A percentile compares a stretch with the other conserved stretches of the same genome.
Evolutionary conservation across 1,140 invertebrate genomes (phyloP).

Genomic region (Paramacrobiotus metropolitanus): DNA sequence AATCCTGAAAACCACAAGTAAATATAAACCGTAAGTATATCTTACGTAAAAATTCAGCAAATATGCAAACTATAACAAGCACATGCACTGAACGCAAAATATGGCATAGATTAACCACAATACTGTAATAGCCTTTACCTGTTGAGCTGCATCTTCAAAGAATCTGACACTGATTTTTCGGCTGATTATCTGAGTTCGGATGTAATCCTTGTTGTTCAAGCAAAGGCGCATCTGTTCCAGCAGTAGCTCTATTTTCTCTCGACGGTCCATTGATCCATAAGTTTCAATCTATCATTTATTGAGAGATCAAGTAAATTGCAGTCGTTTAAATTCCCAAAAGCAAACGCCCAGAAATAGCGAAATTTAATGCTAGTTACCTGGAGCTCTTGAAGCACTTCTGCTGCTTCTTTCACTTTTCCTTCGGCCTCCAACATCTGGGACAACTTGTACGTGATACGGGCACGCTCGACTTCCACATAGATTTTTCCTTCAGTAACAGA

Average conservation of each 20-base stretch:
- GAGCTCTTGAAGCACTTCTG: slow-evolving; percentile 77
- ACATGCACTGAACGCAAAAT: too few relatives aligned
- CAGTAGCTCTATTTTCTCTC: slow-evolving; percentile 83
- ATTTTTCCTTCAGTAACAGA: slow-evolving; percentile 34
- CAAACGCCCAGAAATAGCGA: too few relatives aligned
- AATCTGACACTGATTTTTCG: slow-evolving; percentile 96
- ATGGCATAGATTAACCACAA: too few relatives aligned
- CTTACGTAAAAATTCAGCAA: too few relatives aligned
- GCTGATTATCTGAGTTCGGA: slow-evolving; percentile 92
- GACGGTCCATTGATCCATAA: slow-evolving; percentile 94
- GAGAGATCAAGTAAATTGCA: not conserved
- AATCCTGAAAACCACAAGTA: slow-evolving; percentile 23
- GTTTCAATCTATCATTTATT: slow-evolving; percentile 54
- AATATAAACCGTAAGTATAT: slow-evolving; percentile 11
- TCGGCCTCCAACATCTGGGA: slow-evolving; percentile 82
- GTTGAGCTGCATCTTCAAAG: slow-evolving; percentile 50
- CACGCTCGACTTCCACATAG: slow-evolving; percentile 96
- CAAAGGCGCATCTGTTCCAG: slow-evolving; percentile 96
- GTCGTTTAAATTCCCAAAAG: not conserved
- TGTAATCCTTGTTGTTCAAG: slow-evolving; percentile 80
- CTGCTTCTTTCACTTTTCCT: slow-evolving; percentile 66
- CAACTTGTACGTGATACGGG: slow-evolving; percentile 72
- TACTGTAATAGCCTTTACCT: too few relatives aligned
- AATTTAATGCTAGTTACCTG: too few relatives aligned
- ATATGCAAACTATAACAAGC: too few relatives aligned